Evolutionary conservation across 2,113 vertebrate species (phyloP).

Genomic region (Hydrolagus affinis): DNA sequence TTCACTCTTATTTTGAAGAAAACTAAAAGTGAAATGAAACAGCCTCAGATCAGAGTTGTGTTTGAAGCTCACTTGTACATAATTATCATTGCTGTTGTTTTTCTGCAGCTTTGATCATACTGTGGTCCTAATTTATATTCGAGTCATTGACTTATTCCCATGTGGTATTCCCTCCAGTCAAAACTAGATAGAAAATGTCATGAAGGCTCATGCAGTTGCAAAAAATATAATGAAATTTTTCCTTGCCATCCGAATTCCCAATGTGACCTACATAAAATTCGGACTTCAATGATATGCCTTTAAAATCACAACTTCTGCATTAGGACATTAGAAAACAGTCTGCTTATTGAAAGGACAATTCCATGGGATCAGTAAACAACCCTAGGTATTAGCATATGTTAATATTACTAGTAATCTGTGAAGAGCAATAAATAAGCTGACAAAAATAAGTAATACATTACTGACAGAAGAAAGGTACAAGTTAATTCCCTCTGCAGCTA

Average conservation of each 20-base stretch:
- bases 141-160: not conserved
- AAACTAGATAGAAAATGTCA: not conserved
- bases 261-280: no score
- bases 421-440: constrained; percentile 1
- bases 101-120: not conserved
- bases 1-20: not conserved
- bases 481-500: constrained; percentile 3
- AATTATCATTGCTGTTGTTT: not conserved
- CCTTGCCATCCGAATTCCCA: no score
- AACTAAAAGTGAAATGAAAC: not conserved
- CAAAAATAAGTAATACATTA: not conserved
- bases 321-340: not conserved
- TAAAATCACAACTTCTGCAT: constrained; percentile 6
- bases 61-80: not conserved
- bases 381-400: not conserved
- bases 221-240: not conserved
- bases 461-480: not conserved
- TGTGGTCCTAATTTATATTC: not conserved
- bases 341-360: constrained; percentile 16
- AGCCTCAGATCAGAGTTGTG: not conserved
- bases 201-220: not conserved
- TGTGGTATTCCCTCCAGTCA: not conserved
- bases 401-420: not conserved
- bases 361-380: not conserved
- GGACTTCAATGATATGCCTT: not conserved